Evolutionary conservation across 2,113 vertebrate species (phyloP).

Genomic region (Sinocyclocheilus anshuiensis): DNA sequence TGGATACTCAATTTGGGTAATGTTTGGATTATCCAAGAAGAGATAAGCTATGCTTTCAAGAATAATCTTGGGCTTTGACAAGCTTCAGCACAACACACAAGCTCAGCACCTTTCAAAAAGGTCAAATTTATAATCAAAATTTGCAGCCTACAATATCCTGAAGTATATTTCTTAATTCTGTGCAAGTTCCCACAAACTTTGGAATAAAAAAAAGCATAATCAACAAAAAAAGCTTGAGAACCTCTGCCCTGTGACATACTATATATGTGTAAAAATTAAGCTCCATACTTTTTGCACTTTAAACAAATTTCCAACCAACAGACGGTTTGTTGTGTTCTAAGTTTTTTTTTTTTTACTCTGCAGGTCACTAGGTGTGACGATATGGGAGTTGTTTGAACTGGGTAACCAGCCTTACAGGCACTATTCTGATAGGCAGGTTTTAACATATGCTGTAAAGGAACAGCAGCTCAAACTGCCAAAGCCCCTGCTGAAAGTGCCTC

Average conservation of each 20-base stretch:
- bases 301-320: neutral
- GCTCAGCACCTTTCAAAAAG: neutral
- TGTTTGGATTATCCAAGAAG: neutral
- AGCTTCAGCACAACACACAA: neutral
- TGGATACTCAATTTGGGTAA: too few relatives aligned
- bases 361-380: conserved; percentile 93
- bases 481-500: conserved; percentile 84
- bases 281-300: neutral
- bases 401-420: conserved; percentile 90
- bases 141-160: neutral
- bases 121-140: neutral
- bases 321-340: too few relatives aligned
- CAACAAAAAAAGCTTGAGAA: neutral
- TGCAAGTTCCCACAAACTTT: neutral
- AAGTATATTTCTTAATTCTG: neutral
- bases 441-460: conserved; percentile 91
- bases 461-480: conserved; percentile 95
- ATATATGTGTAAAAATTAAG: neutral
- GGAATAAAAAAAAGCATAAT: neutral
- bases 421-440: conserved; percentile 93
- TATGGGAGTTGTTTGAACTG: conserved; percentile 96
- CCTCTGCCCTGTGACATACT: neutral
- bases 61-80: neutral
- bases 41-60: neutral
- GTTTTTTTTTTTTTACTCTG: neutral